Evolutionary conservation across 2,888 invertebrate species (phyloP), one percentile per base, ranked within the genome.

Genomic region (Euplagia quadripunctaria): DNA sequence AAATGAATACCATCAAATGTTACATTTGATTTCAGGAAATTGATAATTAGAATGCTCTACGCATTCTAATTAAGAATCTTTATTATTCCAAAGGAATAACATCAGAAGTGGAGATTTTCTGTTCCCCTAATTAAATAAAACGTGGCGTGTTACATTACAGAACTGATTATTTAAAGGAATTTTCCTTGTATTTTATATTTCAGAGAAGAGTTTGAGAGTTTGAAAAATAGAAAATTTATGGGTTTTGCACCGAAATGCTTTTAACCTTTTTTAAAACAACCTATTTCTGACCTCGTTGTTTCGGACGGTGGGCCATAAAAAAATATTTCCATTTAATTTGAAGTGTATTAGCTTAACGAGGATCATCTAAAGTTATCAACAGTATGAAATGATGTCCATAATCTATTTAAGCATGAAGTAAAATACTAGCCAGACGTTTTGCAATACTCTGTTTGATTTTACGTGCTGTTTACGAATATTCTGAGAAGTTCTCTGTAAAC

Each of bases 151-250:
- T 16, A 46, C 11, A 42, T 68, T 66, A 6, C 41, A 1, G 55
- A 71, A 80, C 70, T 67, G 17, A 72, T 78, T 78, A 20, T 43
- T 68, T 31, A 20, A 64, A 68, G 16, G 20, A 42, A 31, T 67
- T 41, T 52, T 58, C 12, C 42, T 41, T 69, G 20, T 16, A n/a
- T 12, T 51, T 67, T 67, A 51, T 61, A 67, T 69, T 20, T 31
- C 11, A 63, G 20, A 31, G 31, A 31, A 51, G 52, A n/a, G 11
- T 55, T n/a, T 17, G 11, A 1, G 6, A 20, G 20, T 20, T 12
- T 14, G 17, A 67, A 67, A 68, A 68, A 55, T 16, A 41, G 31
- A 4, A 41, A 7, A 41, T 63, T 31, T 63, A 16, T 16, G 41
- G 16, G 31, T 41, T 41, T 79, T 20, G 20, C 20, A 49, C 46